phyloP scores from a whole-genome alignment of 1,140 invertebrate species.

The Fopius arisanus region DNA sequence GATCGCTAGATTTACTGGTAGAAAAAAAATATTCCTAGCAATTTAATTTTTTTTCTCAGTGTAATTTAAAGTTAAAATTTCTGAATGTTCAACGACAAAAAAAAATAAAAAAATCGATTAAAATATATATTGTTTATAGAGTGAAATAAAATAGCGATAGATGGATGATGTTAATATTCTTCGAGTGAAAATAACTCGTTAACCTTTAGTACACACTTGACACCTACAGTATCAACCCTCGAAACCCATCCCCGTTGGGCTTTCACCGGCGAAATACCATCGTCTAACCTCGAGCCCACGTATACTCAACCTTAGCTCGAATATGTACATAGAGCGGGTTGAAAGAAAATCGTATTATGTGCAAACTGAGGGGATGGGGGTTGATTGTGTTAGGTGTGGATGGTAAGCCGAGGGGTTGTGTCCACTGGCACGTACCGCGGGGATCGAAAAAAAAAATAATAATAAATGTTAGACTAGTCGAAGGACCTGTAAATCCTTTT shows the following conservation, averaged over 20 bases:
- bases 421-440: slow-evolving; percentile 35
- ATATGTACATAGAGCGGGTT: background rate
- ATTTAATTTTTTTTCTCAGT: no score
- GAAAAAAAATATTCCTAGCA: no score
- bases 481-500: slow-evolving; percentile 38
- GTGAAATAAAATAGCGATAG: no score
- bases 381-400: slow-evolving; percentile 5
- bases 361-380: background rate
- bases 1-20: no score
- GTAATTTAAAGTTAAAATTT: no score
- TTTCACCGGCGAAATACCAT: background rate
- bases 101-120: no score
- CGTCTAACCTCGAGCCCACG: background rate
- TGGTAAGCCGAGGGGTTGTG: slow-evolving; percentile 32
- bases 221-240: background rate
- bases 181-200: background rate
- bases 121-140: no score
- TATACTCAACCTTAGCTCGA: background rate
- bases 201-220: background rate
- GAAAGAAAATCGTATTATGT: slow-evolving; percentile 2
- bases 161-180: no score
- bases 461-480: slow-evolving; percentile 19
- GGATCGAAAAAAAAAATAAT: slow-evolving; percentile 2
- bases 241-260: background rate
- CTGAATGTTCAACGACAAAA: no score